Percentiles rank a stretch among this genome's conserved stretches.
These are phyloP conservation scores for Cantharis nigra DNA, from an alignment of 2,888 invertebrate genomes.

Conservation along the genomic window DNA sequence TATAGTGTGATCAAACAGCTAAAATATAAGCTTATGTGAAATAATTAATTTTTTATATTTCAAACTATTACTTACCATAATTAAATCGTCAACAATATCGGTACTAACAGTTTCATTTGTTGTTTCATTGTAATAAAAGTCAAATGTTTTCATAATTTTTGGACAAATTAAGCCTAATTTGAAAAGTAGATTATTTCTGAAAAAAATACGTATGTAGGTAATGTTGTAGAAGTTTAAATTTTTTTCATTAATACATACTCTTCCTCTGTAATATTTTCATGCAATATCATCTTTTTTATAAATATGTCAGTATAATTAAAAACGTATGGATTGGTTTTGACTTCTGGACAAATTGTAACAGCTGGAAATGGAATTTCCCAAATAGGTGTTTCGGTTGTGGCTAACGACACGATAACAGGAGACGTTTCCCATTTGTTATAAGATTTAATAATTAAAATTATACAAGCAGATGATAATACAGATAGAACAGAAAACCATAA, in stretches of 20 bases:
- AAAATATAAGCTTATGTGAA: background rate
- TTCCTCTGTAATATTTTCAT: background rate
- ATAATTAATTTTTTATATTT: background rate
- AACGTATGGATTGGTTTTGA: slow-evolving; percentile 62
- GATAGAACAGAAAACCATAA: background rate
- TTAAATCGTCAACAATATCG: background rate
- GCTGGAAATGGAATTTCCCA: slow-evolving; percentile 63
- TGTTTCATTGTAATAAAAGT: background rate
- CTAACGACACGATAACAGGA: slow-evolving; percentile 77
- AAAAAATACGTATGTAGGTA: background rate
- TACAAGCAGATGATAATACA: background rate
- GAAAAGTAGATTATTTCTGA: background rate
- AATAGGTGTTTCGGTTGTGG: slow-evolving; percentile 72
- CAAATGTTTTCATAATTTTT: background rate
- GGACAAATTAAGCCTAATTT: background rate
- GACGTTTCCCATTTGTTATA: slow-evolving; percentile 75
- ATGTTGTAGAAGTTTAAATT: too few species aligned
- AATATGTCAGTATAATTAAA: slow-evolving; percentile 61
- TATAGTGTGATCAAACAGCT: background rate
- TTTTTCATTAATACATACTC: background rate
- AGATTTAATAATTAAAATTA: slow-evolving; percentile 54
- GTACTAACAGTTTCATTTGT: background rate
- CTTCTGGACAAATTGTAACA: slow-evolving; percentile 59
- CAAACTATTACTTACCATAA: background rate
- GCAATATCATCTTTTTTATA: background rate